Evolutionary conservation across 23 tunicate genomes (phyloP).

Genomic region (Ascidia mentula): DNA sequence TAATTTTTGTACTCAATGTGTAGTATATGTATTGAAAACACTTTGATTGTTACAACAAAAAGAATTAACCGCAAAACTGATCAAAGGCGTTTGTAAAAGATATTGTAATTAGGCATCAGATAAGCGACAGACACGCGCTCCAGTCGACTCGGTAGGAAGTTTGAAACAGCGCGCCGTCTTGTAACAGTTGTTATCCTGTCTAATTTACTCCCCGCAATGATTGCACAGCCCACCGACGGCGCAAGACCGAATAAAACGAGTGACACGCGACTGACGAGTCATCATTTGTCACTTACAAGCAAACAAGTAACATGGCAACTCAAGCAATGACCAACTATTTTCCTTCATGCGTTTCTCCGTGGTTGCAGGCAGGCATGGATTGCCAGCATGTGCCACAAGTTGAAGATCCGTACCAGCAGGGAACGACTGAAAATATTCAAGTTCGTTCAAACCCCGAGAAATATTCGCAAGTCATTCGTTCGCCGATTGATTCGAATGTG

Average conservation of each 20-base stretch:
- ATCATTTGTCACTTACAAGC: background rate
- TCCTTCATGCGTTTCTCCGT: background rate
- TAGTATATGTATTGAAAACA: too few species aligned
- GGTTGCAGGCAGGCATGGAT: background rate
- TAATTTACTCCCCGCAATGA: background rate
- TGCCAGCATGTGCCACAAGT: background rate
- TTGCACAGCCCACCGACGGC: background rate
- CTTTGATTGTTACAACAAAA: too few species aligned
- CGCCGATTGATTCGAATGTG: conserved; percentile 23
- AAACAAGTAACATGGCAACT: conserved; percentile 6
- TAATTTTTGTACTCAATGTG: too few species aligned
- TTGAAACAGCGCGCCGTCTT: background rate
- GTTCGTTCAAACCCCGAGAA: background rate
- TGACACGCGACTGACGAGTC: background rate
- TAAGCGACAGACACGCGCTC: conserved; percentile 2
- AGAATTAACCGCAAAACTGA: too few species aligned
- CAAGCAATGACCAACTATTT: background rate
- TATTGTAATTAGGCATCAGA: background rate
- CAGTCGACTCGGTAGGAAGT: background rate
- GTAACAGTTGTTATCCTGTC: background rate
- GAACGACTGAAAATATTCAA: background rate
- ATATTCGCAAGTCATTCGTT: background rate
- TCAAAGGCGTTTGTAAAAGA: too few species aligned
- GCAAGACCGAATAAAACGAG: background rate
- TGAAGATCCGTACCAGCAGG: background rate